Evolutionary conservation across 2,797 vertebrate species (phyloP), one percentile per base, ranked within the genome.

Genomic region (Sarcoramphus papa): DNA sequence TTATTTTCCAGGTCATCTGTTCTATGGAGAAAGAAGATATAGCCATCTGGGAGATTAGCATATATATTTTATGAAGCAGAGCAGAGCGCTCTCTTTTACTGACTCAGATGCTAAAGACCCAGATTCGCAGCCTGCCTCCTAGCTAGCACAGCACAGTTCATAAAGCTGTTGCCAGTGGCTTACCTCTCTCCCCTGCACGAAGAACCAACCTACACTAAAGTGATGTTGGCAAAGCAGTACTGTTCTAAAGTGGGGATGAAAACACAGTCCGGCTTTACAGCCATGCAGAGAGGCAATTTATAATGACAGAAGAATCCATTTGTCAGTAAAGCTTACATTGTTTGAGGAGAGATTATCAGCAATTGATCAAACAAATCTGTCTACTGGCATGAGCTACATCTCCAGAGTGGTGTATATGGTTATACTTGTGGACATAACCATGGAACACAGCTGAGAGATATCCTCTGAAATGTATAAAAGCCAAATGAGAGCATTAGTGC

Each of bases 21-120:
- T 95, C 82, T 59, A 88, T 53, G 72, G 79, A 94, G 87, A 91
- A 97, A 95, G 83, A 88, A 92, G 88, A 94, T 75, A 79, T 4
- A 97, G 77, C 88, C 92, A 97, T 92, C 93, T 97, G 96, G 95
- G 93, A 96, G 75, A 96, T 96, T 94, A 96, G 87, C 92, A 96
- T 96, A 96, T 94, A 96, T 96, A 95, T 96, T 97, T 96, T 83
- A 97, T 96, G 95, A 97, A 93, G 92, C 67, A 56, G 80, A 91
- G 74, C 27, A 68, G 87, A 95, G 86, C 63, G 69, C 84, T 88
- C 47, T 88, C 89, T 93, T 85, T 83, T 77, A 85, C 81, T 90
- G 81, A 90, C 84, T 96, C 56, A 79, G 67, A 93, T 93, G 86
- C 72, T 94, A 37, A 85, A 96, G 91, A 95, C 85, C 56, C 89